A percentile compares a stretch with the other conserved stretches of the same genome.
Conservation (phyloP, 2,888 invertebrate species). For the Erpobdella octoculata region DNA sequence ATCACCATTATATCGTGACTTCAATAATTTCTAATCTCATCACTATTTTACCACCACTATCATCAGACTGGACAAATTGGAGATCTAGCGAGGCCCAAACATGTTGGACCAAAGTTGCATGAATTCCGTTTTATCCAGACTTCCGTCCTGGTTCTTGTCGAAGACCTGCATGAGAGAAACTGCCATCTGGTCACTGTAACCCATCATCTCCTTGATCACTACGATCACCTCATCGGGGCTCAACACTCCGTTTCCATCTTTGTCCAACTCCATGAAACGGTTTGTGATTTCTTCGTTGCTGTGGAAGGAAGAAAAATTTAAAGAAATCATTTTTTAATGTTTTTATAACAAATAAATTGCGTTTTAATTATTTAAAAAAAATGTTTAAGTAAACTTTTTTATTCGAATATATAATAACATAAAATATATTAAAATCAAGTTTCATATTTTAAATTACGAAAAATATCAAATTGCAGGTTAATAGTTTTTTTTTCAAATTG, state of each 20-base stretch:
- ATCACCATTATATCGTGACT: too few relatives aligned
- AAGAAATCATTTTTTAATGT: too few relatives aligned
- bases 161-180: conserved; percentile 38
- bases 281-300: conserved; percentile 38
- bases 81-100: conserved; percentile 35
- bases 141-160: conserved; percentile 39
- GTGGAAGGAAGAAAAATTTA: too few relatives aligned
- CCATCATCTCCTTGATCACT: conserved; percentile 38
- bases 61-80: too few relatives aligned
- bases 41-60: too few relatives aligned
- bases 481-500: too few relatives aligned
- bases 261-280: conserved; percentile 38
- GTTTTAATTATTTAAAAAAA: too few relatives aligned
- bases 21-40: too few relatives aligned
- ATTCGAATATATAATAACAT: background rate
- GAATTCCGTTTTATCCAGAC: conserved; percentile 39
- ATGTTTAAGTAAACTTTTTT: too few relatives aligned
- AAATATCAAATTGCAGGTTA: too few relatives aligned
- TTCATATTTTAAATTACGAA: too few relatives aligned
- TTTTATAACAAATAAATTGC: too few relatives aligned
- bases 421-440: background rate
- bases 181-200: conserved; percentile 37
- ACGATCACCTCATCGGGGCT: conserved; percentile 39
- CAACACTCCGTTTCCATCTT: conserved; percentile 39
- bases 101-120: conserved; percentile 40